Percentiles rank a stretch among this genome's conserved stretches.
phyloP scores from a whole-genome alignment of 2,797 vertebrate species.

The Chromis chromis region DNA sequence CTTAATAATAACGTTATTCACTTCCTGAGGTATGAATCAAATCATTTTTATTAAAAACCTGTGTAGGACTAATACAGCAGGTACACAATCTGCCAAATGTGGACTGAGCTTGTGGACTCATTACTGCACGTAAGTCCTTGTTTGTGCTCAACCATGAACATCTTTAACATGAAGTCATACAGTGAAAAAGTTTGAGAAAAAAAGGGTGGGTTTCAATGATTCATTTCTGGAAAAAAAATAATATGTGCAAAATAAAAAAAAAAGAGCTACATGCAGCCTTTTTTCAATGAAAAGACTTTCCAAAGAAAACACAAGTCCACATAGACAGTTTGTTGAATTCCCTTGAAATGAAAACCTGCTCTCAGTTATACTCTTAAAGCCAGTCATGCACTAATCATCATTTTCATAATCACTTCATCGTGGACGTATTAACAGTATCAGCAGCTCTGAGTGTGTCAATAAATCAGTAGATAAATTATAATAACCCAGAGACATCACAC shows the following conservation, averaged over 20 bases:
- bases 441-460: constrained; percentile 6
- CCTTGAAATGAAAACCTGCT: constrained; percentile 34
- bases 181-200: constrained; percentile 32
- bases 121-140: not conserved
- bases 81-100: constrained; percentile 40
- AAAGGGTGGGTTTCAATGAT: constrained; percentile 25
- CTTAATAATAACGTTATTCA: constrained; percentile 1
- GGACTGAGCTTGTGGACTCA: constrained; percentile 19
- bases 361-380: constrained; percentile 28
- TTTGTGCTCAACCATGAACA: constrained; percentile 27
- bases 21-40: constrained; percentile 48
- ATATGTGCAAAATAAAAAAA: constrained; percentile 48
- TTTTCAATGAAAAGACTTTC: constrained; percentile 25
- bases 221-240: constrained; percentile 43
- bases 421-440: constrained; percentile 14
- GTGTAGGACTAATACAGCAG: constrained; percentile 48
- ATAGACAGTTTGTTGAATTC: constrained; percentile 26
- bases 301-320: constrained; percentile 31
- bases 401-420: constrained; percentile 9
- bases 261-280: constrained; percentile 58
- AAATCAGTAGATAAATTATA: constrained; percentile 23
- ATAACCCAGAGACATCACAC: constrained; percentile 1
- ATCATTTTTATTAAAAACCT: constrained; percentile 71
- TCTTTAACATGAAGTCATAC: constrained; percentile 30
- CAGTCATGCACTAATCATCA: constrained; percentile 44